Conservation (phyloP, 2,888 invertebrate genomes). For the Dysmachus trigonus region DNA sequence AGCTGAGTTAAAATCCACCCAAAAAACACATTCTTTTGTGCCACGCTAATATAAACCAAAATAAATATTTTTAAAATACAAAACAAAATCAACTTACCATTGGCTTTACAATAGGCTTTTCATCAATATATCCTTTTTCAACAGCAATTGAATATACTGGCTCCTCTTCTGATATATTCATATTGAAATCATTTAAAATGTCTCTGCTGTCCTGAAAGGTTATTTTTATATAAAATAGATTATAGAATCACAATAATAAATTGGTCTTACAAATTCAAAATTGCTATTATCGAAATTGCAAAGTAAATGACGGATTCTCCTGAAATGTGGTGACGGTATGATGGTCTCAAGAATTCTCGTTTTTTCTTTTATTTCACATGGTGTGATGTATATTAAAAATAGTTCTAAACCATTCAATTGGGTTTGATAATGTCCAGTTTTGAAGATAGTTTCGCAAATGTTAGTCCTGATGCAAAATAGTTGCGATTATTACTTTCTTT, state of each 20-base stretch:
- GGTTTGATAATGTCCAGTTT: conserved; percentile 6
- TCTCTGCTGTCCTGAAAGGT: neutral
- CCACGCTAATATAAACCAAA: neutral
- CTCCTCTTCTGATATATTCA: conserved; percentile 2
- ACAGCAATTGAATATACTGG: neutral
- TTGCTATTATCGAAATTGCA: neutral
- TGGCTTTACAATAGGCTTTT: neutral
- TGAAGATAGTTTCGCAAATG: neutral
- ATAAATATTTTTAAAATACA: neutral
- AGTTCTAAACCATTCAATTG: neutral
- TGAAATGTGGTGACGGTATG: neutral
- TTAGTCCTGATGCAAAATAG: neutral
- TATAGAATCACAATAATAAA: neutral
- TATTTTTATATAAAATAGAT: neutral
- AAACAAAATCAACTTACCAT: neutral
- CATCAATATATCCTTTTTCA: neutral
- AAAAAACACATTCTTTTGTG: neutral
- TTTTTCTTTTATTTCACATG: neutral
- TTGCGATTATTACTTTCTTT: neutral
- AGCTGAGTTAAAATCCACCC: conserved; percentile 14
- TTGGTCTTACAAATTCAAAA: conserved; percentile 16
- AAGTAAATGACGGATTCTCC: neutral
- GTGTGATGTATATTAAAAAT: neutral
- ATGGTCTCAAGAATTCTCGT: neutral
- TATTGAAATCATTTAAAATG: conserved; percentile 11